Percentiles rank a stretch among this genome's conserved stretches.
Conservation (phyloP, 2,797 vertebrate genomes). For the Sebastiscus albofasciatus region DNA sequence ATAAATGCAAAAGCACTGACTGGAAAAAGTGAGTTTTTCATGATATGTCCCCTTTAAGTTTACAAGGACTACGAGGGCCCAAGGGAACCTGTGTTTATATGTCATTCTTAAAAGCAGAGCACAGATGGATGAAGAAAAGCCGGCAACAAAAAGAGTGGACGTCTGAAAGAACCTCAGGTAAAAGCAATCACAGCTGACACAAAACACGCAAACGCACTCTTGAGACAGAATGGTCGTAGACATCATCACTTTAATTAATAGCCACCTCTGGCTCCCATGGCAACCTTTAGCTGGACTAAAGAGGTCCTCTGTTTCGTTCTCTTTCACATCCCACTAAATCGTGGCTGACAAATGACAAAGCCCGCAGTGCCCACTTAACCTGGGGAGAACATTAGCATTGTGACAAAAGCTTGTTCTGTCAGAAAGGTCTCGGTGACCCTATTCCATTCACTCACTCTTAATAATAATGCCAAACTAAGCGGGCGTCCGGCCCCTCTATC, state of each 20-base stretch:
- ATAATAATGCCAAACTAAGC: constrained; percentile 30
- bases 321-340: constrained; percentile 6
- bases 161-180: constrained; percentile 1
- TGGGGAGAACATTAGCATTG: constrained; percentile 30
- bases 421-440: constrained; percentile 39
- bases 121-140: not conserved
- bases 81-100: not conserved
- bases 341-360: constrained; percentile 16
- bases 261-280: constrained; percentile 29
- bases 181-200: constrained; percentile 2
- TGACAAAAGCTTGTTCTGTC: constrained; percentile 40
- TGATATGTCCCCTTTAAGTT: not conserved
- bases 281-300: constrained; percentile 32
- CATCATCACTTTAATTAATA: constrained; percentile 45
- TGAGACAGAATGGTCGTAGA: not conserved
- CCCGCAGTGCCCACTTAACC: constrained; percentile 23
- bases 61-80: not conserved
- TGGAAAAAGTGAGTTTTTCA: not conserved
- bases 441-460: constrained; percentile 16
- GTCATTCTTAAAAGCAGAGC: not conserved
- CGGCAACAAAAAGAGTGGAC: not conserved
- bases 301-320: not conserved
- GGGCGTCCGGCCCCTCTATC: not conserved
- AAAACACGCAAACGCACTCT: not conserved
- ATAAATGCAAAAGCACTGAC: not conserved